Evolutionary conservation across 2,797 vertebrate genomes (phyloP), one percentile per base, ranked within the genome.

Genomic region (Pseudopleuronectes americanus): DNA sequence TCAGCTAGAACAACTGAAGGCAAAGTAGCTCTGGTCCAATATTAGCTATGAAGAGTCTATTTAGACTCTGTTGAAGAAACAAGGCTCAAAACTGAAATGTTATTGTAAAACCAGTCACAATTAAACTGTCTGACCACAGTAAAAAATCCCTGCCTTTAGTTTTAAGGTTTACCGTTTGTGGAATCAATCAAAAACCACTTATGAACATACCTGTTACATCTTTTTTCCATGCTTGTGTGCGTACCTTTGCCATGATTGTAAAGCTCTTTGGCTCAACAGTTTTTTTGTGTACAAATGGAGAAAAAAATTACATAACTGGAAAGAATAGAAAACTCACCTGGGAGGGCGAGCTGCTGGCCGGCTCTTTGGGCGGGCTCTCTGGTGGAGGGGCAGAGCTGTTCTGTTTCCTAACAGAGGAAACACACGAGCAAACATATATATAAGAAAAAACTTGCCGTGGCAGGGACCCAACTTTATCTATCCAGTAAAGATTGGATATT

Each of bases 281-380:
- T 28, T 28, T 28, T 28, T 28, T n/a, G n/a, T n/a, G n/a, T n/a
- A n/a, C n/a, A 48, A 19, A 45, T 6, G 4, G 4, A 47, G 16
- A 47, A 9, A 36, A 8, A 33, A 26, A 53, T 14, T 7, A 53
- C 13, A 12, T 12, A 8, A 10, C 4, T 47, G 3, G 19, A 55
- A 52, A 51, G 5, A 49, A 63, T 33, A 36, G 16, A n/a, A 48
- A 57, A 53, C 80, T 89, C 75, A 95, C 94, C 92, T 94, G 95
- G 74, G 94, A 93, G 2, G 94, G 95, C n/a, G 96, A 97, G 28
- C 92, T 95, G 90, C 81, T 93, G 59, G 94, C 77, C 0, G 66
- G 90, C 82, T 99, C 98, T 88, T 96, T 96, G 0, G 95, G 94
- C 0, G 96, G 97, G 72, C 96, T 98, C 61, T 97, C 96, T 23